Base-by-base conservation (phyloP, 2,888 invertebrate genomes). In the Sesia bembeciformis region DNA sequence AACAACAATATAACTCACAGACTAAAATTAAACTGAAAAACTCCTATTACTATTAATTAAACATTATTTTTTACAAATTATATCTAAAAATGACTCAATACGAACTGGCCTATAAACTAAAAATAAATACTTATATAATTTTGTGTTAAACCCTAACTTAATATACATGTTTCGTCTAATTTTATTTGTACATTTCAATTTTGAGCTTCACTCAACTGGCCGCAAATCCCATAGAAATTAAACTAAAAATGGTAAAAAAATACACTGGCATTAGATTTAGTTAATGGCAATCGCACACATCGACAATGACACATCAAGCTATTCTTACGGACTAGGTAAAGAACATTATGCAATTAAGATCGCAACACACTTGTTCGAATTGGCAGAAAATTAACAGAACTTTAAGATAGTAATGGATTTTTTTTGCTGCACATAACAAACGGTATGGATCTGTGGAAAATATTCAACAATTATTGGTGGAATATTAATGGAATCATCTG, bases 201-300 rank as follows among this genome's bases (percentile, higher is more conserved):
- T 88, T 84, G 87, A 87, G 87, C 85, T 78, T 86, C 76, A 63
- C 72, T 72, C 63, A 70, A 88, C 88, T 88, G 88, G 88, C 88
- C 88, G 70, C 70, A 61, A 65, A 83, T 85, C 87, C 87, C 84
- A 68, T 61, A 71, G 69, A 66, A 74, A 73, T 76, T 79, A 76
- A 69, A 52, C 70, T 78, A 58, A 58, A 59, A 62, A 58, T 72
- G 72, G 71, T 72, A 72, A 68, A 65, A 72, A 62, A 55, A 73
- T 69, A 57, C 59, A 79, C 80, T 72, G 73, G 74, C 72, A 39
- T 50, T 23, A 38, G 50, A 39, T 46, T 46, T 46, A 46, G 46
- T 62, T 43, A 73, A 68, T 74, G 69, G 69, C 74, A 76, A 72
- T 67, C 58, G 64, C 65, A 58, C 64, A 50, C 23, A 23, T 23